Base-by-base conservation (phyloP, 2,888 invertebrate genomes). In the Hyposoter dolosus region DNA sequence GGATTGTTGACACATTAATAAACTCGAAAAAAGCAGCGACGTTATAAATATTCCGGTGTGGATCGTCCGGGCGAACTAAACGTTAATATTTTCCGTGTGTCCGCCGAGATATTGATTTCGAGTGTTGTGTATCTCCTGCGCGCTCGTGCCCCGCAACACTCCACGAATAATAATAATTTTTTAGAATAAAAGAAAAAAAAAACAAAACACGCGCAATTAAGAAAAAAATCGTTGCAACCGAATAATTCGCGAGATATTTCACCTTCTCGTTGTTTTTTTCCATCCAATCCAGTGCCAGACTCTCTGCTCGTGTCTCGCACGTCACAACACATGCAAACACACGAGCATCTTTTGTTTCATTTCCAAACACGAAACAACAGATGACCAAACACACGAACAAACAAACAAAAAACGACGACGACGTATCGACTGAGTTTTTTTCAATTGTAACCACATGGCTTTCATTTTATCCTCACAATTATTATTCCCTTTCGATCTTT, bases 101-200 rank as follows among this genome's bases (percentile, higher is more conserved):
- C 88, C 89, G 89, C 86, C 87, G 81, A 72, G 90, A 91, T 92
- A 92, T 92, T 91, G 92, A 92, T 92, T 91, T 92, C 88, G 88
- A 89, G 88, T 90, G 89, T 90, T 91, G 90, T 90, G 90, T 91
- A 89, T 90, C 88, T 88, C 81, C 88, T 87, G 43, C 85, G 53
- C 77, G 87, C 82, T 86, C 32, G 84, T 19, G 32, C 69, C 47
- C 15, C 65, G 47, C 76, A 79, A 69, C 69, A 69, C 69, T 65
- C 28, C 47, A 47, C 74, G 47, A 72, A 79, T 72, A 72, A 82
- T 82, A 75, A 82, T 82, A 81, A 72, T 75, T 32, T 75, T 32
- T 28, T 53, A 12, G 23, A 69, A 82, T 17, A 6, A 35, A 66
- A 63, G 56, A 40, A 72, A 75, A 79, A 77, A 63, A 35, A 40